phyloP scores from a whole-genome alignment of 2,888 invertebrate species.

The Tineola bisselliella region DNA sequence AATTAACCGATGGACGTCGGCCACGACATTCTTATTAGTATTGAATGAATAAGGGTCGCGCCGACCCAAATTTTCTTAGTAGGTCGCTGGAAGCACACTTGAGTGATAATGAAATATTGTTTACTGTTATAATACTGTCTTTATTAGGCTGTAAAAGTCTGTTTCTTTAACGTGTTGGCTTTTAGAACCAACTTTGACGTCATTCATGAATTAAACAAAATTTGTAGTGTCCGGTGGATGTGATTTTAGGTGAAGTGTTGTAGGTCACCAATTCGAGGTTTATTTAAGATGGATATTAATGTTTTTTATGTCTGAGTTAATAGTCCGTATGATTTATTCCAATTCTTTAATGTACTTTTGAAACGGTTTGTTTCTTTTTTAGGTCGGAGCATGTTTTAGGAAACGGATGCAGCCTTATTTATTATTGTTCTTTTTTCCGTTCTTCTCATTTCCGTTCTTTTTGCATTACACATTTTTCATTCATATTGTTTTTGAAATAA shows the following conservation, averaged over 20 bases:
- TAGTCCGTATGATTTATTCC: background rate
- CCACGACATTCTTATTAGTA: constrained; percentile 19
- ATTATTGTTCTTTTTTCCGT: background rate
- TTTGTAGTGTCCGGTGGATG: background rate
- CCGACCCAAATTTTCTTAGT: constrained; percentile 40
- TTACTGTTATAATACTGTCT: constrained; percentile 38
- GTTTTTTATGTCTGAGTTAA: background rate
- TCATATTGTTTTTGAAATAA: background rate
- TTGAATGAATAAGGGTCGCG: constrained; percentile 21
- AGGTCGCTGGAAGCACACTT: constrained; percentile 27
- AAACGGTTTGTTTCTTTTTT: background rate
- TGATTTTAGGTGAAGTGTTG: background rate
- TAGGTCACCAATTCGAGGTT: constrained; percentile 4
- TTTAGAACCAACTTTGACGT: constrained; percentile 9
- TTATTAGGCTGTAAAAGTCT: constrained; percentile 35
- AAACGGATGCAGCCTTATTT: background rate
- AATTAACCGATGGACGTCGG: background rate
- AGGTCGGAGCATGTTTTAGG: background rate
- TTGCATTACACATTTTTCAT: background rate
- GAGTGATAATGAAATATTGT: constrained; percentile 51
- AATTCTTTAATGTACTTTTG: background rate
- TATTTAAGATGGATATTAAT: background rate
- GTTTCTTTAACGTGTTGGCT: constrained; percentile 1
- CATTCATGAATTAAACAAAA: background rate
- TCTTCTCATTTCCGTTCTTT: background rate